Evolutionary conservation across 2,113 vertebrate genomes (phyloP).

Genomic region (Formicarius rufipectus): DNA sequence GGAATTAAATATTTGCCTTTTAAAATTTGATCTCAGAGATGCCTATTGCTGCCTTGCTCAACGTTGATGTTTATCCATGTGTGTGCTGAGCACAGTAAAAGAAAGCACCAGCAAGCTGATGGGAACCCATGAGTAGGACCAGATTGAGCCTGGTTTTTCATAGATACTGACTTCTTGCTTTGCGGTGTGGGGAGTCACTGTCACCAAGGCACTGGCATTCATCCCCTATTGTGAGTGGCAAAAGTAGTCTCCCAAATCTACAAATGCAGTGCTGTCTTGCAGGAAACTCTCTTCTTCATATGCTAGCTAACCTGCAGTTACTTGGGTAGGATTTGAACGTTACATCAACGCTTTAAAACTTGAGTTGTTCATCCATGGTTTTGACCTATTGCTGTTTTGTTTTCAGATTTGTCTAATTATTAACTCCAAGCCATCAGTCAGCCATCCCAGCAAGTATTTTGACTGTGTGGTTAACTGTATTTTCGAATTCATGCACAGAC

Average conservation of each 20-base stretch:
- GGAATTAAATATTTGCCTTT: neutral
- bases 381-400: neutral
- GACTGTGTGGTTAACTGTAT: neutral
- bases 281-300: neutral
- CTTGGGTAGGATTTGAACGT: neutral
- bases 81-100: neutral
- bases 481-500: neutral
- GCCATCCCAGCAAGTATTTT: neutral
- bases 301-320: neutral
- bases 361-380: neutral
- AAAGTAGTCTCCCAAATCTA: neutral
- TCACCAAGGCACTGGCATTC: neutral
- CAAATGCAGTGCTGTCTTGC: neutral
- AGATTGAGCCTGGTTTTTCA: neutral
- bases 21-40: neutral
- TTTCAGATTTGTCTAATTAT: neutral
- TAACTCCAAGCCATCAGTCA: neutral
- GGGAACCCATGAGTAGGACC: neutral
- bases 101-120: neutral
- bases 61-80: neutral
- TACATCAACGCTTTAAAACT: neutral
- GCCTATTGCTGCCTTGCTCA: neutral
- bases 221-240: neutral
- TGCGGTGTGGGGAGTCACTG: neutral
- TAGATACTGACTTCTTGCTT: neutral